phyloP scores from a whole-genome alignment of 2,888 invertebrate genomes.

The Erebia ligea region DNA sequence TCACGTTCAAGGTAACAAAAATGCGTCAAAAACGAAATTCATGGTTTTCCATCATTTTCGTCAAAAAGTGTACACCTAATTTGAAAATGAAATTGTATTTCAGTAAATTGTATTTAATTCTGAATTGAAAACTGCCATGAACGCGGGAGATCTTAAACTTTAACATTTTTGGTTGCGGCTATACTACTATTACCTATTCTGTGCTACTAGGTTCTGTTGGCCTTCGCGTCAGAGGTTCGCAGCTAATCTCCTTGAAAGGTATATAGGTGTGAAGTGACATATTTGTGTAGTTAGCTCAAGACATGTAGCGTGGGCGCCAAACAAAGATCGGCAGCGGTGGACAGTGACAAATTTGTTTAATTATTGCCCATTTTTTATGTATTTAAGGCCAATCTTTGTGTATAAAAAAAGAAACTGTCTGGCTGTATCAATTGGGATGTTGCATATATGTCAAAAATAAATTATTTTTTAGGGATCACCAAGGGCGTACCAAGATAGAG shows the following conservation, averaged over 20 bases:
- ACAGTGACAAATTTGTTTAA: constrained; percentile 30
- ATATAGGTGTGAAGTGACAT: constrained; percentile 52
- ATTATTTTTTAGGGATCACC: too few species aligned
- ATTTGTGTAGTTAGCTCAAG: constrained; percentile 39
- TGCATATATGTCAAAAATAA: too few species aligned
- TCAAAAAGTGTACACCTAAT: too few species aligned
- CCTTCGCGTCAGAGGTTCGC: constrained; percentile 37
- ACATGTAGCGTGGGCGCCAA: constrained; percentile 26
- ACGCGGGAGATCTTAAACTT: not conserved
- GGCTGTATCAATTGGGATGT: too few species aligned
- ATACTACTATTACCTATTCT: too few species aligned
- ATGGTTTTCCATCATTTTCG: too few species aligned
- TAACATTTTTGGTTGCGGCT: not conserved
- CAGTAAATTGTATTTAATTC: too few species aligned
- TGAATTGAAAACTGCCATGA: too few species aligned
- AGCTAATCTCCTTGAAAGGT: constrained; percentile 56
- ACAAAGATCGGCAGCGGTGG: constrained; percentile 25
- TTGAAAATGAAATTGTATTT: too few species aligned
- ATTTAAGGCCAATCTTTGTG: not conserved
- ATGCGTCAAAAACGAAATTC: too few species aligned
- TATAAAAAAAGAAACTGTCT: not conserved
- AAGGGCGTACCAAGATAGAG: too few species aligned
- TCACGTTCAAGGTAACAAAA: too few species aligned
- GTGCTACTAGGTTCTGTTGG: constrained; percentile 20
- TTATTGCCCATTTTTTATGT: constrained; percentile 18